Evolutionary conservation across 2,113 vertebrate species (phyloP).

Genomic region (Pandion haliaetus): DNA sequence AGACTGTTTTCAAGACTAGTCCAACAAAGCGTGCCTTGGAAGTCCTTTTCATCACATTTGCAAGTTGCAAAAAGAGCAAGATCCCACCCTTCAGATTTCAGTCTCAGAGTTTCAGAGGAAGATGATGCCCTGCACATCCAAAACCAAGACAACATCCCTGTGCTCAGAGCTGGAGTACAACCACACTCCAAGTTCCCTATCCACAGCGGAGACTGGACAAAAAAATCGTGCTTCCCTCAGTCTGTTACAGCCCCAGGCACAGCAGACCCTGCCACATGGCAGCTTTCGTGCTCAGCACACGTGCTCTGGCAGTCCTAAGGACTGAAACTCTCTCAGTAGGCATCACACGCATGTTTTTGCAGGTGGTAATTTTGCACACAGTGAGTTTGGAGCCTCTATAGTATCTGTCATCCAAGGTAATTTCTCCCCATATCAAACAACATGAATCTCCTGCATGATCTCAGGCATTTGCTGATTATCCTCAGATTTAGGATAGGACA

Average conservation of each 20-base stretch:
- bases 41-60: not conserved
- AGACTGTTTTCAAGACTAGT: not conserved
- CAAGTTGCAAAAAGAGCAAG: not conserved
- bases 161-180: not conserved
- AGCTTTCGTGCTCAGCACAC: not conserved
- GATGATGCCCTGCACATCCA: not conserved
- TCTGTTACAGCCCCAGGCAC: rapidly evolving
- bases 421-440: not conserved
- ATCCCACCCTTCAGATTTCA: not conserved
- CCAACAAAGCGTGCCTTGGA: not conserved
- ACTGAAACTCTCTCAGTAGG: not conserved
- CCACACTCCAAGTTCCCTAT: not conserved
- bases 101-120: not conserved
- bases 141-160: not conserved
- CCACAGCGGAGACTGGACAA: not conserved
- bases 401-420: not conserved
- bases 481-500: not conserved
- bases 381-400: not conserved
- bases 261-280: not conserved
- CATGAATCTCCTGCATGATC: not conserved
- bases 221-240: not conserved
- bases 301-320: not conserved
- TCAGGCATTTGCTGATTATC: not conserved
- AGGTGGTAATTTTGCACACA: not conserved
- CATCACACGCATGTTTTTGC: not conserved